Evolutionary conservation across 2,113 vertebrate genomes (phyloP).

Genomic region (Scophthalmus maximus): DNA sequence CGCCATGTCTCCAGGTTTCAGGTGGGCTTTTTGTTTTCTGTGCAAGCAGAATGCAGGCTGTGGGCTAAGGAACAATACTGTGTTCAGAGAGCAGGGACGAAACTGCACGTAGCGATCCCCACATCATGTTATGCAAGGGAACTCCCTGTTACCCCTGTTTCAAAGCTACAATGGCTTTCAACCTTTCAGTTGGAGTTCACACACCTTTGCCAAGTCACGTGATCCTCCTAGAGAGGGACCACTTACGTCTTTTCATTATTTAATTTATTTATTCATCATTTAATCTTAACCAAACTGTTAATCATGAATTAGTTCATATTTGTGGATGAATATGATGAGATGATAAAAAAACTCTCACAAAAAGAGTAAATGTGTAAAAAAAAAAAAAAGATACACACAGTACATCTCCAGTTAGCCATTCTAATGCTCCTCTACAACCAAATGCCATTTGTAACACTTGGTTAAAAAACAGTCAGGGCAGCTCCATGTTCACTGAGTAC

Average conservation of each 20-base stretch:
- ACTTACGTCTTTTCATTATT: no score
- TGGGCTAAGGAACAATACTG: conserved; percentile 77
- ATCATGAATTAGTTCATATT: not conserved
- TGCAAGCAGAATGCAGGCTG: conserved; percentile 78
- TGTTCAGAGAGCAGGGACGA: conserved; percentile 69
- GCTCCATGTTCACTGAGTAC: conserved; percentile 11
- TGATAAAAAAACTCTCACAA: not conserved
- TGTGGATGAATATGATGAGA: not conserved
- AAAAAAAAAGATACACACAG: not conserved
- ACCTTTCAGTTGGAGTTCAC: conserved; percentile 7
- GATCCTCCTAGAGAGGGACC: not conserved
- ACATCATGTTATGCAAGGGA: conserved; percentile 60
- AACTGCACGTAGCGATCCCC: conserved; percentile 79
- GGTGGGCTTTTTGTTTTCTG: conserved; percentile 72
- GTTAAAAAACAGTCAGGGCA: conserved; percentile 38
- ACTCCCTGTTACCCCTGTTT: conserved; percentile 48
- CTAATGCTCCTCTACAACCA: not conserved
- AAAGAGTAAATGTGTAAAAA: not conserved
- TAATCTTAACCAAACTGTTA: not conserved
- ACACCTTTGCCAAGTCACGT: conserved; percentile 5
- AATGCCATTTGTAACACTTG: conserved; percentile 11
- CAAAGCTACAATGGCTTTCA: conserved; percentile 2
- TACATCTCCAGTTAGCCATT: conserved; percentile 2
- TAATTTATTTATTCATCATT: no score
- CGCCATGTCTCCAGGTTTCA: conserved; percentile 62